phyloP scores from a whole-genome alignment of 2,797 vertebrate species.

The Tiaroga cobitis region DNA sequence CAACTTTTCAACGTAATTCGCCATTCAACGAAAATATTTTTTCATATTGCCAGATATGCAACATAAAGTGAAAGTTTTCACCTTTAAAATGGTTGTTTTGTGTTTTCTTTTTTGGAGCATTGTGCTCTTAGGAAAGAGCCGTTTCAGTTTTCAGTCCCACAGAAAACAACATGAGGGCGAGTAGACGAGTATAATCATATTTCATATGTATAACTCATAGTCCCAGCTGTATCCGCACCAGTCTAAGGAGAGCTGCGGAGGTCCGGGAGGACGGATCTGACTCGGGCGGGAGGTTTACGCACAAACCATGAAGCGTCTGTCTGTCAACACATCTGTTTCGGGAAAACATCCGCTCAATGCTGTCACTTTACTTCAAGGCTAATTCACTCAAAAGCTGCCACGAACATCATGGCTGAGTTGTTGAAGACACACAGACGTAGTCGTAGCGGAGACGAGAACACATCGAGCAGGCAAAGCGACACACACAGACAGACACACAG shows the following conservation, averaged over 20 bases:
- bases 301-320: slow-evolving; percentile 74
- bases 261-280: slow-evolving; percentile 28
- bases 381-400: slow-evolving; percentile 22
- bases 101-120: not conserved
- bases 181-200: not conserved
- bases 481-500: slow-evolving; percentile 63
- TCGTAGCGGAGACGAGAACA: slow-evolving; percentile 48
- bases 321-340: slow-evolving; percentile 74
- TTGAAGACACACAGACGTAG: slow-evolving; percentile 77
- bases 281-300: slow-evolving; percentile 58
- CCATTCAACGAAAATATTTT: not conserved
- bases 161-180: not conserved
- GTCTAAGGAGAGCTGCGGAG: slow-evolving; percentile 68
- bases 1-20: too few species aligned
- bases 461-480: slow-evolving; percentile 53
- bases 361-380: slow-evolving; percentile 33
- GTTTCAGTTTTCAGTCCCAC: not conserved
- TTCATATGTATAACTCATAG: not conserved
- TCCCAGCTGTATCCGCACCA: slow-evolving; percentile 64
- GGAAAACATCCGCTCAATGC: slow-evolving; percentile 39
- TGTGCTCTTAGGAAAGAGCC: too few species aligned
- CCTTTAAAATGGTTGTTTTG: not conserved
- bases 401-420: slow-evolving; percentile 38
- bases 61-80: not conserved
- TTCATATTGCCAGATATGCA: not conserved